Base-by-base conservation (phyloP, 2,113 vertebrate species). In the Oceanodroma tethys region DNA sequence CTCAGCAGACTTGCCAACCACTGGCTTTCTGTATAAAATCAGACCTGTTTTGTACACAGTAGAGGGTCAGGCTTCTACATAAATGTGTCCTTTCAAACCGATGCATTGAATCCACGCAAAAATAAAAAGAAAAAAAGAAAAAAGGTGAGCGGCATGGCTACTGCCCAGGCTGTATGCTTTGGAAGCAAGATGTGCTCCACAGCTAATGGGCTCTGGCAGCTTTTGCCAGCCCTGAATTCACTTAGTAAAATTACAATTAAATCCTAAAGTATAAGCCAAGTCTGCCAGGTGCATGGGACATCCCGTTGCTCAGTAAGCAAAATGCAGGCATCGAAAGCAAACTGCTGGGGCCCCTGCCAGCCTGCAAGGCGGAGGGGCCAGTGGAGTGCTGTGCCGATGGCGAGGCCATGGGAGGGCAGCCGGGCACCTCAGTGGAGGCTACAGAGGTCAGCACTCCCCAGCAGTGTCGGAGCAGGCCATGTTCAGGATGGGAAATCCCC, bases 241-340 rank as follows among this genome's bases (percentile, higher is more conserved):
- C 70, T 97, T 95, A 95, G 94, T 94, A 95, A 96, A 96, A 93
- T 93, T 65, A 95, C 92, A 97, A 93, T 93, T 80, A 89, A 94
- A 94, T 86, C 80, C 90, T 67, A 23, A 94, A 91, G 55, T 58
- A 81, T 73, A 80, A 88, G 94, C 91, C 84, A 91, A 95, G 76
- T 50, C 78, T 95, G 58, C 78, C 91, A 93, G 93, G 93, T 95
- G 74, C 2, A 2, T 53, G 93, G 96, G 93, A 95, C 89, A 93
- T 73, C 90, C 94, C 11, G 0, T 26, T 65, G 81, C 93, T 88
- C 81, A 59, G 85, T 73, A 85, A 90, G 91, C 87, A 89, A 87
- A 94, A 90, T 6, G 21, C 32, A 84, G 84, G 50, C 16, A 0
- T 56, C 90, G 74, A 80, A 88, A 94, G 62, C 71, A 79, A 78